Percentiles rank a stretch among this genome's conserved stretches.
These are phyloP conservation scores for Peromyscus polionotus DNA, from an alignment of 2,113 vertebrate genomes.

Conservation along the genomic window DNA sequence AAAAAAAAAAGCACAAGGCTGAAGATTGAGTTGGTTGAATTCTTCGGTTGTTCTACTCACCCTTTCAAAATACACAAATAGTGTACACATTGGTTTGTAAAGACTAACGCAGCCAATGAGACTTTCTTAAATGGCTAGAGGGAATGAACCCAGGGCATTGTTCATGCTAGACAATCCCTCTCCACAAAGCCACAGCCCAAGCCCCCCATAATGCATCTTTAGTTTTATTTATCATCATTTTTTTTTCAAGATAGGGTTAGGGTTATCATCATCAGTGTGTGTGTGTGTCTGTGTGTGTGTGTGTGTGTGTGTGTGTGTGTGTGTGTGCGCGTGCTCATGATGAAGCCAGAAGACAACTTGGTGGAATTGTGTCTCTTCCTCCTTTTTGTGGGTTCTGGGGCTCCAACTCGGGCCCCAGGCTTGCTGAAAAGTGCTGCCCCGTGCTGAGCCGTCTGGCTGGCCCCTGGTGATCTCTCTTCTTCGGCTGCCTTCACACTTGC, in stretches of 20 bases:
- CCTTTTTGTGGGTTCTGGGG: neutral
- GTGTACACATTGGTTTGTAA: neutral
- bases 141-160: neutral
- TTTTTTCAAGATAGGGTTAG: neutral
- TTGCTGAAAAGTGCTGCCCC: neutral
- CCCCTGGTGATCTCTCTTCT: neutral
- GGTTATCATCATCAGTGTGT: neutral
- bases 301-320: no score
- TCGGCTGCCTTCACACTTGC: neutral
- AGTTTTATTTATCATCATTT: neutral
- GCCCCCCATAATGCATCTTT: neutral
- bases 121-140: neutral
- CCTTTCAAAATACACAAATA: neutral
- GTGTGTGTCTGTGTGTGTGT: neutral
- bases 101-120: neutral
- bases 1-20: neutral
- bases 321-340: no score
- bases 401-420: neutral
- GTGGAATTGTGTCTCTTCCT: neutral
- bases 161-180: neutral
- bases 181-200: neutral
- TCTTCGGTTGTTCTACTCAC: neutral
- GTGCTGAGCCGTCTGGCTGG: neutral
- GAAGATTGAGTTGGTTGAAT: neutral
- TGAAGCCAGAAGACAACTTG: neutral